Base-by-base conservation (phyloP, 2,797 vertebrate genomes). In the Percopsis omiscomaycus region DNA sequence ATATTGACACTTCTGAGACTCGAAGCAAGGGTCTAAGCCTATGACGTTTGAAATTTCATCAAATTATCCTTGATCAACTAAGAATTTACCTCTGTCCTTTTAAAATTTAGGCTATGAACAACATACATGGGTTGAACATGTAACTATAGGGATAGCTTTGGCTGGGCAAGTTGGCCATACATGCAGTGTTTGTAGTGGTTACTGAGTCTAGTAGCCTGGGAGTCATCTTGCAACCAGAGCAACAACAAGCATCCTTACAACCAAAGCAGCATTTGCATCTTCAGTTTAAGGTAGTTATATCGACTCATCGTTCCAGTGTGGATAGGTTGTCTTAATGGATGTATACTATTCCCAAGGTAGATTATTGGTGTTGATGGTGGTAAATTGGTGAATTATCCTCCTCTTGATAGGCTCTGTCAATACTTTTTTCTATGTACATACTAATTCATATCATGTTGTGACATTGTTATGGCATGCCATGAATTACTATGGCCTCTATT, bases 131-230 rank as follows among this genome's bases (percentile, higher is more conserved):
- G 32, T 37, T 37, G 32, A 37, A 37, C 32, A 37, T 37, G 32
- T 37, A 42, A 45, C 42, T 16, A 64, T 60, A 59, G 42, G 74
- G 61, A 49, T 65, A 45, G 51, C n/a, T 66, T 74, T 66, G 46
- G 65, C 64, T 74, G 30, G 59, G 51, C 9, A 44, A 55, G 73
- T 79, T 83, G 74, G 66, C 75, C 15, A 64, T 67, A 76, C 46
- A 65, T 22, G 3, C 45, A 5, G 32, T 87, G 89, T 92, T 91
- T 92, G 88, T 90, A 83, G 81, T 92, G 89, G 90, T 92, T 90
- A 90, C 91, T 84, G 70, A 8, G 62, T 53, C 55, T 46, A 81
- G 86, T 89, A 90, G 86, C 78, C 62, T 71, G 80, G 87, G 85
- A 81, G 79, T 69, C 73, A 82, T 75, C 50, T 58, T 86, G 88